Evolutionary conservation across 1,140 invertebrate species (phyloP).

Genomic region (Apis laboriosa): DNA sequence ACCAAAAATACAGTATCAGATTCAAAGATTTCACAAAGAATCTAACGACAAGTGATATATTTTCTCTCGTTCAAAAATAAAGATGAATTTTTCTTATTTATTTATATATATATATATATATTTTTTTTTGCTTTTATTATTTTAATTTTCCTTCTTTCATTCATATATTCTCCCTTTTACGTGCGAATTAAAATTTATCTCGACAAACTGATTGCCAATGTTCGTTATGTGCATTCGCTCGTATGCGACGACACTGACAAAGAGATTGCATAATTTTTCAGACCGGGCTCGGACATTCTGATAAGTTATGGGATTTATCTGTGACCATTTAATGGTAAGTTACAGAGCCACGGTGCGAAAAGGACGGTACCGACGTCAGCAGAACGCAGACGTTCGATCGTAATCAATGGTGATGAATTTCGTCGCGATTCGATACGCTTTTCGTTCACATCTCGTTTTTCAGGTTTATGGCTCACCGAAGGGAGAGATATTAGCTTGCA

Average conservation of each 20-base stretch:
- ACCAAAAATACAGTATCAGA: neutral
- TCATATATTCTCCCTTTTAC: neutral
- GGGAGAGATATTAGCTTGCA: neutral
- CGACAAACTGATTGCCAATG: neutral
- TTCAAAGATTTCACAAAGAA: neutral
- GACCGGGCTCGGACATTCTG: neutral
- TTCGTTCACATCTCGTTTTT: neutral
- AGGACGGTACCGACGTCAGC: neutral
- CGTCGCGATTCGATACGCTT: slow-evolving; percentile 8
- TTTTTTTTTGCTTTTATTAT: too few species aligned
- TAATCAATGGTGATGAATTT: slow-evolving; percentile 27
- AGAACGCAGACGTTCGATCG: slow-evolving; percentile 7
- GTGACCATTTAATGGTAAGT: slow-evolving; percentile 1
- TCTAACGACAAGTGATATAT: slow-evolving; percentile 5
- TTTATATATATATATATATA: too few species aligned
- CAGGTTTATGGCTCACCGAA: neutral
- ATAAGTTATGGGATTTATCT: slow-evolving; percentile 13
- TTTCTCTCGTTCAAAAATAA: neutral
- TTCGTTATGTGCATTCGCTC: neutral
- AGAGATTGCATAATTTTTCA: slow-evolving; percentile 11
- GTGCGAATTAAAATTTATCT: neutral
- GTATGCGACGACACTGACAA: neutral
- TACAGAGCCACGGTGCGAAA: neutral
- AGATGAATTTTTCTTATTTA: slow-evolving; percentile 10
- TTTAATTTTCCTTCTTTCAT: neutral